A percentile compares a stretch with the other conserved stretches of the same genome.
phyloP scores from a whole-genome alignment of 1,140 invertebrate species.

The Matsumurasca onukii region DNA sequence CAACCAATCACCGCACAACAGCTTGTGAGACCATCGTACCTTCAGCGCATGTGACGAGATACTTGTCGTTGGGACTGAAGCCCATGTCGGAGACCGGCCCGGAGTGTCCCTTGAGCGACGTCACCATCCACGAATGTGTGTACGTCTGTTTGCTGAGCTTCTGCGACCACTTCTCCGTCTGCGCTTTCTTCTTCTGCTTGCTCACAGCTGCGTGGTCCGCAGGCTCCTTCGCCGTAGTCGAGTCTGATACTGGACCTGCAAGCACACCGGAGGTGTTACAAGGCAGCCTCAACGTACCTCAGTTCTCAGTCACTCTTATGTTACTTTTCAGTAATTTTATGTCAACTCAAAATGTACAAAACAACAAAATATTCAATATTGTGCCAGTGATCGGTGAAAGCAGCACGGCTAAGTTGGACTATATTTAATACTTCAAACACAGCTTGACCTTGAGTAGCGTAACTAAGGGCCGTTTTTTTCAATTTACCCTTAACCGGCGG shows the following conservation, averaged over 20 bases:
- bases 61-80: constrained; percentile 82
- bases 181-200: constrained; percentile 35
- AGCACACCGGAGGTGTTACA: not conserved
- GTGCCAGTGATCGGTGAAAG: too few relatives aligned
- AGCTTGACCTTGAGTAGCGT: too few relatives aligned
- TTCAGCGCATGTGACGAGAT: constrained; percentile 75
- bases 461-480: too few relatives aligned
- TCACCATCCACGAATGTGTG: constrained; percentile 61
- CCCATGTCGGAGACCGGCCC: constrained; percentile 69
- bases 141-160: constrained; percentile 37
- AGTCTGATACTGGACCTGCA: constrained; percentile 2
- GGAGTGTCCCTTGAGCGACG: constrained; percentile 78
- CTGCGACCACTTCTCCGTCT: constrained; percentile 32
- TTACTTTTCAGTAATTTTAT: not conserved
- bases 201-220: not conserved
- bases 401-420: not conserved
- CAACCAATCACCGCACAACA: too few relatives aligned
- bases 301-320: not conserved
- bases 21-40: constrained; percentile 57
- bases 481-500: too few relatives aligned
- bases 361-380: not conserved
- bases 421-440: not conserved
- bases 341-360: not conserved
- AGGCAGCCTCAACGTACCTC: not conserved
- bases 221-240: constrained; percentile 17